Evolutionary conservation across 2,797 vertebrate genomes (phyloP).

Genomic region (Austrolebias charrua): DNA sequence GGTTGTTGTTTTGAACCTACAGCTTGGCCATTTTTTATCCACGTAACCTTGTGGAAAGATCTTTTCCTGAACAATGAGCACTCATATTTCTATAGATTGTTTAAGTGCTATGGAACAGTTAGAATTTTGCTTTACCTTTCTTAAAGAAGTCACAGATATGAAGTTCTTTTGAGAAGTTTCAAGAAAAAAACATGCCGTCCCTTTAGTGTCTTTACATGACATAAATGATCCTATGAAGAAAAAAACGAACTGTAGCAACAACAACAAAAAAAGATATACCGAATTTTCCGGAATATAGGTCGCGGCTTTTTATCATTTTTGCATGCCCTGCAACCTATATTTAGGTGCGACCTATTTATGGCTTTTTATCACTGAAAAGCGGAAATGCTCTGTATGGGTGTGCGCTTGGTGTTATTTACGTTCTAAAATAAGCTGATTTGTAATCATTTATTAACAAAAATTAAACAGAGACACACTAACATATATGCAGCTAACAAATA

Average conservation of each 20-base stretch:
- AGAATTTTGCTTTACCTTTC: conserved; percentile 17
- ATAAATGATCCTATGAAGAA: conserved; percentile 6
- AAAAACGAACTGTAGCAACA: not conserved
- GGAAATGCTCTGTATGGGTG: too few species aligned
- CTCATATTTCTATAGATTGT: conserved; percentile 17
- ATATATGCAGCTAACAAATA: too few species aligned
- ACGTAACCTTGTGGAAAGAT: conserved; percentile 28
- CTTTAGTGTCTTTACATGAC: conserved; percentile 3
- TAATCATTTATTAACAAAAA: too few species aligned
- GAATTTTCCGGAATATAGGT: too few species aligned
- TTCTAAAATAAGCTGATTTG: too few species aligned
- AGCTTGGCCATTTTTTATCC: conserved; percentile 28
- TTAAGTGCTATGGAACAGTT: conserved; percentile 17
- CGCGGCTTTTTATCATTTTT: too few species aligned
- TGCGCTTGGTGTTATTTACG: too few species aligned
- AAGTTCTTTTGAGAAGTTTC: conserved; percentile 22
- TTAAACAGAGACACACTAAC: too few species aligned
- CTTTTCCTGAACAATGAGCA: conserved; percentile 21
- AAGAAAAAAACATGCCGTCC: not conserved
- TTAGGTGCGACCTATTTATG: too few species aligned
- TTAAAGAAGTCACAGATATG: conserved; percentile 14
- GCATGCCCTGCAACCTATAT: too few species aligned
- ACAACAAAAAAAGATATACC: too few species aligned
- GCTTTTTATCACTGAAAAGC: too few species aligned
- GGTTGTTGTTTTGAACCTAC: conserved; percentile 40